Evolutionary conservation across 2,113 vertebrate species (phyloP).

Genomic region (Pseudorectes ferrugineus): DNA sequence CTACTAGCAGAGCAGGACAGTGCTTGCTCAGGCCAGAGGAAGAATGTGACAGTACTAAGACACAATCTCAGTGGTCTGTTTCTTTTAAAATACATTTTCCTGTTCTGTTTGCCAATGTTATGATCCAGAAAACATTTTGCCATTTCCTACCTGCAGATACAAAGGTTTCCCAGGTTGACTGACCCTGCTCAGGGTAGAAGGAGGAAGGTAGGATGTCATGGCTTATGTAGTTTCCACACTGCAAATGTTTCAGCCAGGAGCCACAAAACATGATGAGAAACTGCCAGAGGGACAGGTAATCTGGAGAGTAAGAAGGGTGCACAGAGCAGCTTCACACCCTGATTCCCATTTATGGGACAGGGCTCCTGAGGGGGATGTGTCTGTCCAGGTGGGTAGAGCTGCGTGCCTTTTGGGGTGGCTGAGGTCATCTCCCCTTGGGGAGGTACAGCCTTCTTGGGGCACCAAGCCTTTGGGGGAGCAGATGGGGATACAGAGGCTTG

Average conservation of each 20-base stretch:
- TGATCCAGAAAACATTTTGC: neutral
- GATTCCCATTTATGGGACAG: neutral
- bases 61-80: neutral
- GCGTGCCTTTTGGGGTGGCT: fast-evolving
- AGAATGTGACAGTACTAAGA: neutral
- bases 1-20: neutral
- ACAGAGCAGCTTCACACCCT: neutral
- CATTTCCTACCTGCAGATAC: neutral
- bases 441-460: neutral
- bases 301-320: neutral
- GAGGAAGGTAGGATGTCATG: neutral
- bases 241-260: neutral
- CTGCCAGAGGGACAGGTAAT: neutral
- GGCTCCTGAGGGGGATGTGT: neutral
- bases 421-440: fast-evolving
- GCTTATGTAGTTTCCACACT: neutral
- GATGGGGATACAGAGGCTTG: neutral
- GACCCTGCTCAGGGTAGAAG: fast-evolving
- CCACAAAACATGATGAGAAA: neutral
- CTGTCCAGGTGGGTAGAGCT: neutral
- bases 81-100: neutral
- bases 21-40: neutral
- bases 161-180: neutral
- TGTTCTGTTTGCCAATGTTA: neutral
- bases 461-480: neutral